A percentile compares a stretch with the other conserved stretches of the same genome.
Evolutionary conservation across 2,113 vertebrate species (phyloP).

Genomic region (Alces alces): DNA sequence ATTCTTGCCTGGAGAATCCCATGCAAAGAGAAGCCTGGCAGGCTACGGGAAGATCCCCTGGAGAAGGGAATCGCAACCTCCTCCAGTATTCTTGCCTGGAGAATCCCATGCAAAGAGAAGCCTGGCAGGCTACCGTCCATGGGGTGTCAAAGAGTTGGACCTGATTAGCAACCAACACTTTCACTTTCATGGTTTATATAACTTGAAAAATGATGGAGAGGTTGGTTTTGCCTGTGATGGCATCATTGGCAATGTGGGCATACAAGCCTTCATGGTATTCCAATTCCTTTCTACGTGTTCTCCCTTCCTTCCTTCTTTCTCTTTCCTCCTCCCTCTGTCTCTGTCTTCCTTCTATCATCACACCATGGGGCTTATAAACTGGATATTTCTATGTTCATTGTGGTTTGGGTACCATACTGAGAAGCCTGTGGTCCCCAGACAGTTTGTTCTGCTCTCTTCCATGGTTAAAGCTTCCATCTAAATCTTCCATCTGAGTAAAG

Average conservation of each 20-base stretch:
- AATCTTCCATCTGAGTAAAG: background rate
- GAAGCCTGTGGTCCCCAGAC: rapidly evolving
- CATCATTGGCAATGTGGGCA: rapidly evolving
- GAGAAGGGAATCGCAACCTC: too few species aligned
- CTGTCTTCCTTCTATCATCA: background rate
- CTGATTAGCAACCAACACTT: background rate
- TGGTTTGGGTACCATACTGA: background rate
- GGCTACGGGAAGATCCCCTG: background rate
- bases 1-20: too few species aligned
- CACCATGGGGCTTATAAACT: background rate
- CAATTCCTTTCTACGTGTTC: background rate
- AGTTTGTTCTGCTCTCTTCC: rapidly evolving
- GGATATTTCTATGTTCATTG: background rate
- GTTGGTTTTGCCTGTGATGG: rapidly evolving
- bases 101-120: too few species aligned
- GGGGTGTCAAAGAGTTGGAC: background rate
- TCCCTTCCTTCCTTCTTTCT: background rate
- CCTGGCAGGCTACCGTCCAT: rapidly evolving
- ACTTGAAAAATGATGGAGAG: background rate
- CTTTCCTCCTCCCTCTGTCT: background rate
- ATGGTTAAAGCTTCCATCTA: background rate
- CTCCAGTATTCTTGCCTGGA: too few species aligned
- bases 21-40: too few species aligned
- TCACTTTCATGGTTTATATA: background rate
- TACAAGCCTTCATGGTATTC: background rate